A percentile compares a stretch with the other conserved stretches of the same genome.
phyloP scores from a whole-genome alignment of 2,888 invertebrate species.

The Hirtodrosophila trivittata region DNA sequence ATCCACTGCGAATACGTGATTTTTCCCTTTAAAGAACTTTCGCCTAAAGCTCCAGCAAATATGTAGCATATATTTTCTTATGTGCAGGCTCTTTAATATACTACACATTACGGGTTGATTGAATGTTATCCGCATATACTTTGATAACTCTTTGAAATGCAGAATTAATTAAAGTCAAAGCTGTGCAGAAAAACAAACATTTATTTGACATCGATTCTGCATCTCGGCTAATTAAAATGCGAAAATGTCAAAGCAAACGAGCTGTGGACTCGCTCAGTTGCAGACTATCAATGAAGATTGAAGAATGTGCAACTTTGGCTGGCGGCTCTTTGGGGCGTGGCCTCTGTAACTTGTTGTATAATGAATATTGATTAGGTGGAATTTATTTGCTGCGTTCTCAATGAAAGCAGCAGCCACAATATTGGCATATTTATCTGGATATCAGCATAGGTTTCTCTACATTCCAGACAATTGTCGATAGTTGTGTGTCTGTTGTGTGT shows the following conservation, averaged over 20 bases:
- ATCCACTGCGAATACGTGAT: conserved; percentile 59
- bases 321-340: background rate
- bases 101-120: background rate
- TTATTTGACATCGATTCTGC: too few relatives aligned
- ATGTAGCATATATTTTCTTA: background rate
- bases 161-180: too few relatives aligned
- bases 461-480: conserved; percentile 16
- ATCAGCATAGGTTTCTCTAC: conserved; percentile 22
- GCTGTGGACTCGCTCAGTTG: too few relatives aligned
- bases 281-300: conserved; percentile 35
- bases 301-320: conserved; percentile 37
- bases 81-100: background rate
- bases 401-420: conserved; percentile 52
- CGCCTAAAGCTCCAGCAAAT: background rate
- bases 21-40: conserved; percentile 32
- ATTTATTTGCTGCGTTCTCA: conserved; percentile 36
- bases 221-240: too few relatives aligned
- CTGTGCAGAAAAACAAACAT: too few relatives aligned
- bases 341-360: conserved; percentile 33
- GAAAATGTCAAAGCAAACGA: too few relatives aligned
- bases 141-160: too few relatives aligned
- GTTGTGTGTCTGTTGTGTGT: conserved; percentile 8
- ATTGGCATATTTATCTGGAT: conserved; percentile 62
- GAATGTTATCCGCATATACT: too few relatives aligned
- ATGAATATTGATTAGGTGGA: conserved; percentile 72